Evolutionary conservation across 2,113 vertebrate genomes (phyloP).

Genomic region (Phycodurus eques): DNA sequence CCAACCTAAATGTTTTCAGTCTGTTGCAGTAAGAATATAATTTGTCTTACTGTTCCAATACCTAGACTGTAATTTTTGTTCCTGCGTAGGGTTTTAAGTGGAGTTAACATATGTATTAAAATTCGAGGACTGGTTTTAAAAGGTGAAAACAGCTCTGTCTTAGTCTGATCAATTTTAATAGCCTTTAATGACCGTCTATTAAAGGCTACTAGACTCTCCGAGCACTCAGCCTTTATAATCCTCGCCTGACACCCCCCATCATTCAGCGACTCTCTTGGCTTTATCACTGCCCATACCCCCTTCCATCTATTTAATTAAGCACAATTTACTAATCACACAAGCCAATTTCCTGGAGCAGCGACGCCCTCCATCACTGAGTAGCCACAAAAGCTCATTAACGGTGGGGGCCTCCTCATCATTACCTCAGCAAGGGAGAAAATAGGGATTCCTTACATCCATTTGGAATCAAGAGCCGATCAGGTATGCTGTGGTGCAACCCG

Average conservation of each 20-base stretch:
- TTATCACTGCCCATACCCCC: slow-evolving; percentile 77
- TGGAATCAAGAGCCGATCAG: slow-evolving; percentile 42
- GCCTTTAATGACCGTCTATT: slow-evolving; percentile 58
- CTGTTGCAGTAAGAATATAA: neutral
- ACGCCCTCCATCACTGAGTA: slow-evolving; percentile 62
- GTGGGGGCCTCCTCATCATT: slow-evolving; percentile 20
- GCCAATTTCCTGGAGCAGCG: slow-evolving; percentile 63
- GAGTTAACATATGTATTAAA: neutral
- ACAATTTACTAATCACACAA: slow-evolving; percentile 76
- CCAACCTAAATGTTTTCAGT: neutral
- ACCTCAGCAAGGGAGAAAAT: slow-evolving; percentile 33
- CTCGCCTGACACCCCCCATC: slow-evolving; percentile 47
- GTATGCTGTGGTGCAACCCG: slow-evolving; percentile 38
- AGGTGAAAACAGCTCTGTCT: slow-evolving; percentile 31
- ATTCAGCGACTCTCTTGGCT: slow-evolving; percentile 73
- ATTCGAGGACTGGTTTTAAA: neutral
- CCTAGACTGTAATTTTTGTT: neutral
- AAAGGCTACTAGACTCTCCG: slow-evolving; percentile 41
- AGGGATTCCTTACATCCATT: slow-evolving; percentile 53
- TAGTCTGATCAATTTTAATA: slow-evolving; percentile 59
- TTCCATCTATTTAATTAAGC: slow-evolving; percentile 83
- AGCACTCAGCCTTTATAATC: slow-evolving; percentile 49
- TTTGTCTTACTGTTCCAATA: neutral
- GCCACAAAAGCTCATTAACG: slow-evolving; percentile 62
- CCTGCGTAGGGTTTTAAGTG: neutral